These are phyloP conservation scores for Pogonomyrmex californicus DNA, from an alignment of 1,140 invertebrate genomes.

Conservation along the genomic window DNA sequence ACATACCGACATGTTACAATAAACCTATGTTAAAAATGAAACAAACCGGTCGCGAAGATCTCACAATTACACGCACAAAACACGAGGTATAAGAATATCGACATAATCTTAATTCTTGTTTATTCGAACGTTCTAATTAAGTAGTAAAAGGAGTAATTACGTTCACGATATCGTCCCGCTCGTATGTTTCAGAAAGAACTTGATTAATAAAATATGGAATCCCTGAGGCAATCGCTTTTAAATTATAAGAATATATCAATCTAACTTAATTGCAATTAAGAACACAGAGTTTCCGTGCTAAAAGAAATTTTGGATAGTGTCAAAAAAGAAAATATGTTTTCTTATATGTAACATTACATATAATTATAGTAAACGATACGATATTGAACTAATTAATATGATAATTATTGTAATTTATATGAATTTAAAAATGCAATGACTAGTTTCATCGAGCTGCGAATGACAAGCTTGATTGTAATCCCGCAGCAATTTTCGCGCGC, in stretches of 20 bases:
- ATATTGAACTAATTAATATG: not conserved
- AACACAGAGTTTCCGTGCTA: not conserved
- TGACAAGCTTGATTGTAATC: conserved; percentile 37
- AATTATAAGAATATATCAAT: not conserved
- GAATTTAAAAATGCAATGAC: not conserved
- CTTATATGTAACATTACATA: not conserved
- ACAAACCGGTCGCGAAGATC: conserved; percentile 14
- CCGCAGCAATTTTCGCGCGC: conserved; percentile 2
- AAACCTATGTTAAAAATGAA: conserved; percentile 42
- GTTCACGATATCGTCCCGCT: not conserved
- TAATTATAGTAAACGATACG: not conserved
- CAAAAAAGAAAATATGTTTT: not conserved
- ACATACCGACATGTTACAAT: conserved; percentile 12
- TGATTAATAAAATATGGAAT: not conserved
- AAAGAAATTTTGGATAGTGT: not conserved
- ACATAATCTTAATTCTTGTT: conserved; percentile 49
- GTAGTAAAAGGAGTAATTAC: conserved; percentile 1
- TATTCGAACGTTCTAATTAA: conserved; percentile 36
- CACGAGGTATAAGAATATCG: conserved; percentile 39
- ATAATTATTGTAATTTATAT: not conserved
- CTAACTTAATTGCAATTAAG: not conserved
- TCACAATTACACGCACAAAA: conserved; percentile 27
- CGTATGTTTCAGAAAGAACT: not conserved
- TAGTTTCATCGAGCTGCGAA: not conserved
- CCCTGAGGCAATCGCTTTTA: not conserved